Evolutionary conservation across 2,888 invertebrate species (phyloP).

Genomic region (Fissipunctia ypsillon): DNA sequence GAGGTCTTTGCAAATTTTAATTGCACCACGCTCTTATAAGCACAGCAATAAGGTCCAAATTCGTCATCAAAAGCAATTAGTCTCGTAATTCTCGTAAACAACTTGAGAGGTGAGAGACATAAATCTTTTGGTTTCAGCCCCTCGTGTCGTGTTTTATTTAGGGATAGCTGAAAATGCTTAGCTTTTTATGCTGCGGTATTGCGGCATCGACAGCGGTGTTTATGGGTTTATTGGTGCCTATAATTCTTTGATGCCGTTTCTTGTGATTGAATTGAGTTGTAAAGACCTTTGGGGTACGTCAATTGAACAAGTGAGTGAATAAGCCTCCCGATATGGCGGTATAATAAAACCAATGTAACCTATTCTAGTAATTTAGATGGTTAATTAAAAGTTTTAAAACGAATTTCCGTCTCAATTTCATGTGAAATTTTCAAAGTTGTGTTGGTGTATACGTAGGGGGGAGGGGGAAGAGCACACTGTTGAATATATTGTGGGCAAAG

Average conservation of each 20-base stretch:
- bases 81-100: conserved; percentile 71
- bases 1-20: conserved; percentile 65
- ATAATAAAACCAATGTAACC: conserved; percentile 49
- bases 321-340: conserved; percentile 38
- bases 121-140: conserved; percentile 74
- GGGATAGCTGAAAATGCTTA: conserved; percentile 73
- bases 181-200: conserved; percentile 68
- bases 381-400: conserved; percentile 50
- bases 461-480: too few species aligned
- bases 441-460: background rate
- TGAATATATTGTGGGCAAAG: conserved; percentile 6
- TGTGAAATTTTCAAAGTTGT: conserved; percentile 13
- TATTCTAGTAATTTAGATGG: conserved; percentile 47
- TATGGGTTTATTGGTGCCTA: conserved; percentile 67
- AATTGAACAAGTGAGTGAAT: conserved; percentile 57
- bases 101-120: conserved; percentile 75
- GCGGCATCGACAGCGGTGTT: conserved; percentile 63
- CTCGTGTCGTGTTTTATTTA: conserved; percentile 70
- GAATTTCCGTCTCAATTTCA: conserved; percentile 21
- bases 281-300: conserved; percentile 63
- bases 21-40: conserved; percentile 62
- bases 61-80: conserved; percentile 73
- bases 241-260: conserved; percentile 67
- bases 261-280: conserved; percentile 65
- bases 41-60: conserved; percentile 67